Percentiles rank a stretch among this genome's conserved stretches.
Conservation (phyloP, 2,888 invertebrate genomes). For the Acrobasis repandana region DNA sequence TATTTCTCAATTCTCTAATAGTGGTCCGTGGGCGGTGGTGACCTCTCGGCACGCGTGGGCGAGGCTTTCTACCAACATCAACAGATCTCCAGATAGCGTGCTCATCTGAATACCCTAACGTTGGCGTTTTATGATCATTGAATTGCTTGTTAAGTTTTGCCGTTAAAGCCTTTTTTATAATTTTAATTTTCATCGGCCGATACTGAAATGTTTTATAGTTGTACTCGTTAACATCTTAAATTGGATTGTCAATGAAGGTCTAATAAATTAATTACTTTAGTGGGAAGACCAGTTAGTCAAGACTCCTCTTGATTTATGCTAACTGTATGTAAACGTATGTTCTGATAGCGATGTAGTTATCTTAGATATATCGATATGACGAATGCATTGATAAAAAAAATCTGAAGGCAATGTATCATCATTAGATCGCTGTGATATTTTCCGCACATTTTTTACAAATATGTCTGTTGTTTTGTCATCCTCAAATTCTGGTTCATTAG, state of each 20-base stretch:
- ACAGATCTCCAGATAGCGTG: conserved; percentile 44
- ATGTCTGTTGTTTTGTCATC: conserved; percentile 1
- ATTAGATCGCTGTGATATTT: too few relatives aligned
- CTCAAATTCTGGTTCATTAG: neutral
- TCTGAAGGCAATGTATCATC: too few relatives aligned
- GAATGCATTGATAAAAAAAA: too few relatives aligned
- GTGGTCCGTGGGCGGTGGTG: conserved; percentile 64
- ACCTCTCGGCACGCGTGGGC: conserved; percentile 75
- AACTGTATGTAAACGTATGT: too few relatives aligned
- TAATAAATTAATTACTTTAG: neutral
- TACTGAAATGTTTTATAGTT: conserved; percentile 8
- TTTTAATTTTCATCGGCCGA: conserved; percentile 15
- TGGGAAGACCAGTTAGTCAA: conserved; percentile 7
- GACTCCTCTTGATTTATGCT: neutral
- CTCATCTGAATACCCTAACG: conserved; percentile 27
- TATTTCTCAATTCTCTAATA: conserved; percentile 57
- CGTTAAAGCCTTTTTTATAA: conserved; percentile 28
- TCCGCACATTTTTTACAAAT: too few relatives aligned
- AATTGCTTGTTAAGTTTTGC: conserved; percentile 27
- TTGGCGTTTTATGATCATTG: conserved; percentile 31
- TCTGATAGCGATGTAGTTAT: too few relatives aligned
- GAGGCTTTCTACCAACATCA: conserved; percentile 61
- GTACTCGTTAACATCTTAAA: conserved; percentile 10
- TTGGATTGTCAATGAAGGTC: conserved; percentile 13
- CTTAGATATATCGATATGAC: too few relatives aligned